Evolutionary conservation across 2,888 invertebrate genomes (phyloP).

Genomic region (Rhingia campestris): DNA sequence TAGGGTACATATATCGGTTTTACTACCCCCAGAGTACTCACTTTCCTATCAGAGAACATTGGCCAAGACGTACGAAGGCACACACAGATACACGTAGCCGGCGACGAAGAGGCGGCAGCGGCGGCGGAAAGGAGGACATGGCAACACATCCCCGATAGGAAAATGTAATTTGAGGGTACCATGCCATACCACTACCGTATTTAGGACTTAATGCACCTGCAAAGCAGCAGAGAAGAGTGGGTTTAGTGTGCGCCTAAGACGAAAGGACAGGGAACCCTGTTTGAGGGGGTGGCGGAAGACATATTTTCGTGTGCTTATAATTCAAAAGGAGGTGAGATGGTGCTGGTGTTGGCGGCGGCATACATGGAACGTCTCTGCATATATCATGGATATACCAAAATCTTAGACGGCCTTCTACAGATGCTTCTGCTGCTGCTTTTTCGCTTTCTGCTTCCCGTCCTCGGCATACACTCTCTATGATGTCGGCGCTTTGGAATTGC

Average conservation of each 20-base stretch:
- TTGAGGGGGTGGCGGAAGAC: constrained; percentile 48
- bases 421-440: constrained; percentile 61
- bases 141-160: constrained; percentile 65
- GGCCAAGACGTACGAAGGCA: constrained; percentile 66
- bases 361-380: constrained; percentile 69
- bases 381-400: constrained; percentile 70
- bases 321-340: constrained; percentile 46
- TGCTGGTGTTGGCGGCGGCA: constrained; percentile 42
- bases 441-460: constrained; percentile 4
- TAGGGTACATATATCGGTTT: constrained; percentile 73
- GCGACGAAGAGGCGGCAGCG: constrained; percentile 3
- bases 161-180: constrained; percentile 72
- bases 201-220: constrained; percentile 73
- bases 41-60: constrained; percentile 58
- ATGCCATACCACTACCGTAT: constrained; percentile 26
- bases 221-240: constrained; percentile 48
- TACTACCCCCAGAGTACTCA: constrained; percentile 64
- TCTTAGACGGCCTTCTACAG: constrained; percentile 67
- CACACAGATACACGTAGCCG: constrained; percentile 22
- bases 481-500: constrained; percentile 50
- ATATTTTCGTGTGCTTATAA: constrained; percentile 72
- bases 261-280: constrained; percentile 22
- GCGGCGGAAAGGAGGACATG: constrained; percentile 38
- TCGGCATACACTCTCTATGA: neutral
- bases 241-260: constrained; percentile 62